phyloP scores from a whole-genome alignment of 2,888 invertebrate genomes.

The Callimorpha dominula region DNA sequence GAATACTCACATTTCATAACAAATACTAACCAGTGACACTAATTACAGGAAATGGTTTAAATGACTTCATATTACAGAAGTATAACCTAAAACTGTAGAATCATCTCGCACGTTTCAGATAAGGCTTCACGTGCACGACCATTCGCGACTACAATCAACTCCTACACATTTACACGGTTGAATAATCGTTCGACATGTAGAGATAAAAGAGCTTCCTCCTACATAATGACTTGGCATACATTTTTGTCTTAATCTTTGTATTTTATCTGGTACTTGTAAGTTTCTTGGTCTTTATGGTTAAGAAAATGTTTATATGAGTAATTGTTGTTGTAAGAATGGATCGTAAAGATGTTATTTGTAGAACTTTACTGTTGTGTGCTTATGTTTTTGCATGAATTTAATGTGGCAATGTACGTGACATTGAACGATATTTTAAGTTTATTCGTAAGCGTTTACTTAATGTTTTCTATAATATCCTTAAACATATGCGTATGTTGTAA shows the following conservation, averaged over 20 bases:
- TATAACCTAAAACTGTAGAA: slow-evolving; percentile 27
- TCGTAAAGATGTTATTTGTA: neutral
- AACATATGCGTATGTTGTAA: no score
- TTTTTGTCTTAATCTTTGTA: slow-evolving; percentile 24
- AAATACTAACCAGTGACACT: neutral
- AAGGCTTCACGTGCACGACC: slow-evolving; percentile 43
- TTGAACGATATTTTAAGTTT: neutral
- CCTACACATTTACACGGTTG: slow-evolving; percentile 17
- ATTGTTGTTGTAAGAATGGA: neutral
- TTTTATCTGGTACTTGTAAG: slow-evolving; percentile 9
- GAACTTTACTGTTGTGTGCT: neutral
- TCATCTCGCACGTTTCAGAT: slow-evolving; percentile 37
- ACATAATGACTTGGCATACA: slow-evolving; percentile 36
- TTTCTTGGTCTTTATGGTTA: neutral
- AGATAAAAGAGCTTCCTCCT: slow-evolving; percentile 44
- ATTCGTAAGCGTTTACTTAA: no score
- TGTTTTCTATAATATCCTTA: no score
- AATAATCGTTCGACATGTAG: slow-evolving; percentile 38
- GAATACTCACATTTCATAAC: no score
- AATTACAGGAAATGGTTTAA: neutral
- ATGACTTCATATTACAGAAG: slow-evolving; percentile 28
- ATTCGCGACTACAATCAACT: slow-evolving; percentile 24
- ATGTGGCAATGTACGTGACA: neutral
- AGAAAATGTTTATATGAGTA: neutral
- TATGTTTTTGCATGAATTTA: neutral